Evolutionary conservation across 2,113 vertebrate species (phyloP), one percentile per base, ranked within the genome.

Genomic region (Gopherus flavomarginatus): DNA sequence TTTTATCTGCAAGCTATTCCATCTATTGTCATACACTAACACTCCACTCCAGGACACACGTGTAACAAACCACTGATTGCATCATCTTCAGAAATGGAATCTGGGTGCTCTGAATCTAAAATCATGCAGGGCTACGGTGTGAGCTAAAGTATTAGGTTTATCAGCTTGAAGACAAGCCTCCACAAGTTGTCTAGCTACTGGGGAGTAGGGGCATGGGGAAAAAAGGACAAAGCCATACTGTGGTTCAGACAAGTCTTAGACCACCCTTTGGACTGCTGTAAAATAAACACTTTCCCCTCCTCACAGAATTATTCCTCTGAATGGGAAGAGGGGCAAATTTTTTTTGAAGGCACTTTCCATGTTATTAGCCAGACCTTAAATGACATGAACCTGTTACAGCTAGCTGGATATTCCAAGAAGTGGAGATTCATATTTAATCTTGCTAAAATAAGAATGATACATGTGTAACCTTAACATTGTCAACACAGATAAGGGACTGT

Each of bases 121-220:
- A 80, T 14, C 42, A 57, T 16, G 31, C 0, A 1, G 4, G 62
- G 62, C 62, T 3, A 12, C 9, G 86, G 17, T 27, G 22, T 56
- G 72, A 88, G 54, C 11, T 24, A 88, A 83, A 83, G 9, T 6
- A 80, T 89, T 80, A 79, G 19, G 8, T 91, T 26, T 19, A n/a
- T 85, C 54, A 52, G 9, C 8, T 89, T 56, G 8, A 75, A 44
- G 26, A 24, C 56, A 5, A 52, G 21, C 27, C 2, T 85, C 29
- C 29, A 11, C 24, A 87, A 92, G 65, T 8, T 1, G 19, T 69
- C 16, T 22, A 0, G 2, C 49, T 24, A 56, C 8, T 85, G 81
- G 85, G 94, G 92, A 6, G 19, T 17, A 90, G 79, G 90, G 94
- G 91, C 5, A 14, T 17, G 91, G 87, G 47, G 54, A 22, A 56